Conservation (phyloP, 2,888 invertebrate species). For the Acrocyrtus sp. region DNA sequence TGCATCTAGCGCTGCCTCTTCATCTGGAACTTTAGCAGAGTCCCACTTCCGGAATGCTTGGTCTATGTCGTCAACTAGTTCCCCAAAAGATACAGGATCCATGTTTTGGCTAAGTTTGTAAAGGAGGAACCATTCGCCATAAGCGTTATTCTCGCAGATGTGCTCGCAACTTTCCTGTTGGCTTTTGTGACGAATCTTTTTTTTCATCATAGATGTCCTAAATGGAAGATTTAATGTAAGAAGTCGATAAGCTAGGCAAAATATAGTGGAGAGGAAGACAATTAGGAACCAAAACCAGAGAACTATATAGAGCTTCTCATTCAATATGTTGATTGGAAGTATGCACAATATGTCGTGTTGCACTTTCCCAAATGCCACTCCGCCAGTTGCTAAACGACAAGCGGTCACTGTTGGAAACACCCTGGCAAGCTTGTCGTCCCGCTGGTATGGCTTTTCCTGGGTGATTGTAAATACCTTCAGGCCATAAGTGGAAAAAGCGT, state of each 20-base stretch:
- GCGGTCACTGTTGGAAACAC: constrained; percentile 56
- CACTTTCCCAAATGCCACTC: constrained; percentile 54
- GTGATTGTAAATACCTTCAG: constrained; percentile 48
- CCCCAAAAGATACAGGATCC: constrained; percentile 51
- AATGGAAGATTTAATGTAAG: constrained; percentile 37
- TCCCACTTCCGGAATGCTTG: constrained; percentile 48
- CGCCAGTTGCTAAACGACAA: constrained; percentile 49
- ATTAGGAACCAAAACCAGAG: constrained; percentile 58
- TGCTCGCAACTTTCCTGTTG: constrained; percentile 32
- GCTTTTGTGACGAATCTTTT: constrained; percentile 21
- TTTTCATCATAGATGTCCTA: constrained; percentile 27
- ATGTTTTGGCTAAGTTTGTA: constrained; percentile 56
- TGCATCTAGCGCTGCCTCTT: constrained; percentile 32
- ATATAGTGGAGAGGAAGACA: constrained; percentile 24
- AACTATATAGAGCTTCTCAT: constrained; percentile 51
- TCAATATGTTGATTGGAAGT: constrained; percentile 54
- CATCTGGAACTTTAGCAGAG: constrained; percentile 28
- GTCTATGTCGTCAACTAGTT: constrained; percentile 48
- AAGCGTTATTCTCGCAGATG: constrained; percentile 26
- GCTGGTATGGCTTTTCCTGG: constrained; percentile 41
- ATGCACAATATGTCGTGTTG: constrained; percentile 52
- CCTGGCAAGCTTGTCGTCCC: constrained; percentile 46
- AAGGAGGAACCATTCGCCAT: constrained; percentile 57
- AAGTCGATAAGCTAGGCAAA: constrained; percentile 39
- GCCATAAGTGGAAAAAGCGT: constrained; percentile 52